These are phyloP conservation scores for Mantis religiosa DNA, from an alignment of 2,888 invertebrate species.

Conservation along the genomic window DNA sequence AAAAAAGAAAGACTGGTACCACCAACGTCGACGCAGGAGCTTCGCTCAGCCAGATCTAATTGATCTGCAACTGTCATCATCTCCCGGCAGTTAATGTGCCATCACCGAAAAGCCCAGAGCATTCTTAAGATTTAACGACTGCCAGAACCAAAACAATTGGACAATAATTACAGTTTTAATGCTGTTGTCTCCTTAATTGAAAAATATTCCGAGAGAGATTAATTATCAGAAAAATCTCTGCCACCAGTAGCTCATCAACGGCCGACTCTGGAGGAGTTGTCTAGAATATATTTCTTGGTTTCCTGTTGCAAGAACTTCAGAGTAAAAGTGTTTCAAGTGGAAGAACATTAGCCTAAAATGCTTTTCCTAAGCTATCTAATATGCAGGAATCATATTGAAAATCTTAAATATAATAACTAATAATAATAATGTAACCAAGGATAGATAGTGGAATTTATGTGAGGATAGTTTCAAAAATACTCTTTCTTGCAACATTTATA, in stretches of 20 bases:
- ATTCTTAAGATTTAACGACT: background rate
- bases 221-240: background rate
- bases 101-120: background rate
- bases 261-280: background rate
- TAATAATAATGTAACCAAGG: too few species aligned
- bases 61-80: background rate
- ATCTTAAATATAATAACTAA: too few species aligned
- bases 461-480: too few species aligned
- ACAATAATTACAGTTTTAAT: background rate
- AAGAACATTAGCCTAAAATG: too few species aligned
- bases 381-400: too few species aligned
- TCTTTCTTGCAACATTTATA: too few species aligned
- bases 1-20: background rate
- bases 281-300: background rate
- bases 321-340: background rate
- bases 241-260: background rate
- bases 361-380: too few species aligned
- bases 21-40: background rate
- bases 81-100: background rate
- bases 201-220: background rate
- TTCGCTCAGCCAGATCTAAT: background rate
- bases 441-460: too few species aligned
- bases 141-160: background rate
- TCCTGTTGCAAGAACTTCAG: background rate
- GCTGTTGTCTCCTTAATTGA: background rate